Conservation (phyloP, 92 coral and sea anemone genomes). For the Pocillopora meandrina region DNA sequence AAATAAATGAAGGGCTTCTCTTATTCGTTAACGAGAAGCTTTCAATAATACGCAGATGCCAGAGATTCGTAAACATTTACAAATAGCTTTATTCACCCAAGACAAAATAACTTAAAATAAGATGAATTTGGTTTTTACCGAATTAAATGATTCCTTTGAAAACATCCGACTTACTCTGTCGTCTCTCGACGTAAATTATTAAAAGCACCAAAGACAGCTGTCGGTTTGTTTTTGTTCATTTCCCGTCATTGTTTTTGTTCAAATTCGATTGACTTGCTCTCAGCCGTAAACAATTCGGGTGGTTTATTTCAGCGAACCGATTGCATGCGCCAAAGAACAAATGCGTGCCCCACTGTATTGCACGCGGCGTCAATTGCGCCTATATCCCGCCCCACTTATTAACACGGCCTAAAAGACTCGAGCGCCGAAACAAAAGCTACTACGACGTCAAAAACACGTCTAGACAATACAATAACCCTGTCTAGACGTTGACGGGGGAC, state of each 20-base stretch:
- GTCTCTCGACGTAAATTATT: slow-evolving; percentile 39
- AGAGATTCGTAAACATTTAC: slow-evolving; percentile 2
- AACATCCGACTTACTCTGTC: slow-evolving; percentile 41
- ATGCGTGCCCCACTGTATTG: slow-evolving; percentile 11
- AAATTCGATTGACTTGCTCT: slow-evolving; percentile 23
- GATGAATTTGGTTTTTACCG: slow-evolving; percentile 44
- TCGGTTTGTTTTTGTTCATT: slow-evolving; percentile 46
- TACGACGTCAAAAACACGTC: slow-evolving; percentile 56
- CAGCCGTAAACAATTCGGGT: slow-evolving; percentile 43
- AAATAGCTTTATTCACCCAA: slow-evolving; percentile 37
- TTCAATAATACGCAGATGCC: not conserved
- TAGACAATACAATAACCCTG: slow-evolving; percentile 60
- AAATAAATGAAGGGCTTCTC: not conserved
- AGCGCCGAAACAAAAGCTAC: slow-evolving; percentile 42
- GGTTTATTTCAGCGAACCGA: slow-evolving; percentile 20
- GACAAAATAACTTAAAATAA: slow-evolving; percentile 52
- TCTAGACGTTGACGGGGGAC: slow-evolving; percentile 80
- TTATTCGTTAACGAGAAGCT: slow-evolving; percentile 15
- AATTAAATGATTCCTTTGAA: slow-evolving; percentile 56
- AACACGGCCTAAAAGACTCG: slow-evolving; percentile 50
- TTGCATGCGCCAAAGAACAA: slow-evolving; percentile 1
- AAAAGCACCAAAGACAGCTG: slow-evolving; percentile 42
- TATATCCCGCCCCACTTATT: slow-evolving; percentile 70
- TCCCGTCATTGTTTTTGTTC: slow-evolving; percentile 53
- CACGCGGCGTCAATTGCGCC: slow-evolving; percentile 55